Evolutionary conservation across 2,888 invertebrate genomes (phyloP).

Genomic region (Oscheius sp.): DNA sequence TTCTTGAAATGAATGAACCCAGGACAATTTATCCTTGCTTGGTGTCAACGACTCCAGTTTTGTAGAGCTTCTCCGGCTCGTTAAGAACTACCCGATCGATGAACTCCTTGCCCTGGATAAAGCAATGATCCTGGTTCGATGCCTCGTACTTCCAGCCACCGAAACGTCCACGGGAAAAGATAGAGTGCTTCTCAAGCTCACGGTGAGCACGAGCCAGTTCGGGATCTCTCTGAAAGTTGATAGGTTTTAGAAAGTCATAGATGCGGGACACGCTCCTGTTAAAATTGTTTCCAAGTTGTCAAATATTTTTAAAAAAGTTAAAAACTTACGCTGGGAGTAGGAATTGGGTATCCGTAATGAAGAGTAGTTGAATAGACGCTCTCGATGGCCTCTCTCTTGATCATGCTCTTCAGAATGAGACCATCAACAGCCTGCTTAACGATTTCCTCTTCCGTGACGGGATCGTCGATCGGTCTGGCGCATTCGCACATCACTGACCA

Average conservation of each 20-base stretch:
- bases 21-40: constrained; percentile 24
- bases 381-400: constrained; percentile 68
- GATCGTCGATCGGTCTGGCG: constrained; percentile 67
- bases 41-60: constrained; percentile 48
- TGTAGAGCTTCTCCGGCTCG: constrained; percentile 71
- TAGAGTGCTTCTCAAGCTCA: constrained; percentile 65
- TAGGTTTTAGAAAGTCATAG: background rate
- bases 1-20: background rate
- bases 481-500: constrained; percentile 74
- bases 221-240: constrained; percentile 61
- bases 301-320: background rate
- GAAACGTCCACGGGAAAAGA: constrained; percentile 72
- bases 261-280: background rate
- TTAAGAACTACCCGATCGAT: constrained; percentile 69
- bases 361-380: constrained; percentile 68
- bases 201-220: constrained; percentile 69
- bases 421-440: constrained; percentile 67
- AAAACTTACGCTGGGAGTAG: constrained; percentile 62
- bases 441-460: constrained; percentile 67
- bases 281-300: too few relatives aligned
- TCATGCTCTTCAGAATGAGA: constrained; percentile 69
- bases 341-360: constrained; percentile 72
- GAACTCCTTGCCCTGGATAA: constrained; percentile 73
- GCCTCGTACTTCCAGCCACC: constrained; percentile 72
- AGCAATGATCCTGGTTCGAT: constrained; percentile 72